Base-by-base conservation (phyloP, 2,113 vertebrate species). In the Entelurus aequoreus region DNA sequence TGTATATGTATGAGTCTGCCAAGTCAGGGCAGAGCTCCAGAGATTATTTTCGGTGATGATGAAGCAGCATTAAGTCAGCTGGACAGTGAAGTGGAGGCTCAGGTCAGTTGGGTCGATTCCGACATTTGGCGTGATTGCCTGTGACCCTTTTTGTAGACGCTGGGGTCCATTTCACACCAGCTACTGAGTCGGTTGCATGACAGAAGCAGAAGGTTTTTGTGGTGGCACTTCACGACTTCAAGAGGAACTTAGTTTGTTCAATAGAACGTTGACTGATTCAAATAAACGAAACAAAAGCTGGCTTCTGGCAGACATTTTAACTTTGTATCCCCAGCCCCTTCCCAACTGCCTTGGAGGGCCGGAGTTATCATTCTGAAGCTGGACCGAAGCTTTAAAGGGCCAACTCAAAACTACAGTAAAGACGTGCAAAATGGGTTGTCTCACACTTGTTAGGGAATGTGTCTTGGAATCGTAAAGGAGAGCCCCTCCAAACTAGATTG, bases 101-200 rank as follows among this genome's bases (percentile, higher is more conserved):
- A 68, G 81, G 79, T 85, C 75, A 28, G 53, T 14, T 60, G 76
- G 76, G 75, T 78, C 73, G 48, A 61, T 63, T 63, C n/a, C 77
- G 65, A 1, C 74, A 46, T 19, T 42, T 19, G 9, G 53, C 48
- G 72, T 69, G 81, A 71, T 69, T 65, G 64, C 56, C 72, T 15
- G 48, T 54, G 35, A 11, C 40, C 40, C 6, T 42, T 9, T 12
- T 4, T 46, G 42, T 46, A 35, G 14, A 35, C 28, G 8, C 35
- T 8, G 9, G 36, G 35, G 53, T 54, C 53, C 35, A 15, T 69
- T 71, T 82, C 66, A 75, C 75, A 71, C 65, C 64, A 42, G 71
- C 60, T 21, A 61, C 58, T 68, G 15, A 77, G 52, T 54, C 61
- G 48, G 1, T 9, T 21, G 60, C 37, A 8, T 57, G 14, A 48